phyloP scores from a whole-genome alignment of 2,113 vertebrate species.

The Spilogale gracilis region DNA sequence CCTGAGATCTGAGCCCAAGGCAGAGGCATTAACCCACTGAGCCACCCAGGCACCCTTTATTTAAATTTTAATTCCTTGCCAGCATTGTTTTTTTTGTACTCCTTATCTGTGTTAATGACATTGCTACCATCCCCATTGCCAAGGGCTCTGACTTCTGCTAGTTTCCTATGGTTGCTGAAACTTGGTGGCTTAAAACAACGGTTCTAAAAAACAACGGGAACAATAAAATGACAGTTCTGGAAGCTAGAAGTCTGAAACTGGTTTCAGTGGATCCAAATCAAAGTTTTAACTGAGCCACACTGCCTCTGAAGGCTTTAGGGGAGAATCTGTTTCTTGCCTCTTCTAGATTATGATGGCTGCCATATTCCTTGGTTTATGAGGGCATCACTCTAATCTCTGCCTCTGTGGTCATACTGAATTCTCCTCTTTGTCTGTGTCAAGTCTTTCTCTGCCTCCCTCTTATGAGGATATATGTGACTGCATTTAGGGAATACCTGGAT shows the following conservation, averaged over 20 bases:
- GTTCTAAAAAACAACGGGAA: neutral
- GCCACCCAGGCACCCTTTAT: neutral
- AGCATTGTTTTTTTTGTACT: neutral
- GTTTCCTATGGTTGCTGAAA: neutral
- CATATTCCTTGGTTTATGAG: neutral
- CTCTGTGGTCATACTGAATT: neutral
- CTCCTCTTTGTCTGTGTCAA: neutral
- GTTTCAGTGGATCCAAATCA: neutral
- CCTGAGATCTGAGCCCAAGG: no score
- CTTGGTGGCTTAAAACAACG: neutral
- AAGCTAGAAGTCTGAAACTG: neutral
- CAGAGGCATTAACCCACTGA: no score
- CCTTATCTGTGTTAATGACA: neutral
- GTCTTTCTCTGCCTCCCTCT: constrained; percentile 14
- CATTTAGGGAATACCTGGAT: neutral
- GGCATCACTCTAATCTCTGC: neutral
- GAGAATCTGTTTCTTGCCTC: neutral
- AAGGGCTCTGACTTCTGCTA: neutral
- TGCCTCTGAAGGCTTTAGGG: neutral
- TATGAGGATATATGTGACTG: neutral
- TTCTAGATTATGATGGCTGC: constrained; percentile 9
- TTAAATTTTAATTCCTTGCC: neutral
- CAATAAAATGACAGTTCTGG: neutral
- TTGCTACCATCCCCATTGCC: neutral
- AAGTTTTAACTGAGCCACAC: neutral